These are phyloP conservation scores for Columba guinea DNA, from an alignment of 2,797 vertebrate species.

Conservation along the genomic window DNA sequence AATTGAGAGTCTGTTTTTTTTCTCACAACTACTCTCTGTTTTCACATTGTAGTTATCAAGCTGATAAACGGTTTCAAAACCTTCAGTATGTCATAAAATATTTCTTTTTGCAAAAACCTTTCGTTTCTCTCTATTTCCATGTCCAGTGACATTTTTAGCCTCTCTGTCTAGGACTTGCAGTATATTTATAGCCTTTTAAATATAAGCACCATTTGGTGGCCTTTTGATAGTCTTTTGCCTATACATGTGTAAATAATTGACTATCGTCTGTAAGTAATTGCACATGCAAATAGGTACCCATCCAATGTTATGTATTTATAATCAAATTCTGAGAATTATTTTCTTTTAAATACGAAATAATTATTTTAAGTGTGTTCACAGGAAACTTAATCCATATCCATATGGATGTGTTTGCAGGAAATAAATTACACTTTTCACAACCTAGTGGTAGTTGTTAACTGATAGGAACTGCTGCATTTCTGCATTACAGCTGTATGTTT, in stretches of 20 bases:
- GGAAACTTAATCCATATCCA: conserved; percentile 15
- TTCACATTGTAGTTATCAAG: not conserved
- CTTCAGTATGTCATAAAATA: not conserved
- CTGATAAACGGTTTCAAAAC: not conserved
- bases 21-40: not conserved
- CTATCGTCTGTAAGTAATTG: not conserved
- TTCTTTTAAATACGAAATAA: conserved; percentile 44
- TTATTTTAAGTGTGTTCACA: not conserved
- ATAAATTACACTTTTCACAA: conserved; percentile 16
- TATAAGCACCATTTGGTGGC: not conserved
- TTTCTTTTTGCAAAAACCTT: not conserved
- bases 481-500: not conserved
- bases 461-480: not conserved
- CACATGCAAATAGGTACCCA: not conserved
- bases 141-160: not conserved
- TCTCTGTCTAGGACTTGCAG: not conserved
- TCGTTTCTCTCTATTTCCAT: not conserved
- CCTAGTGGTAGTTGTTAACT: not conserved
- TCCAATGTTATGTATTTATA: not conserved
- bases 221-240: conserved; percentile 23
- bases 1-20: not conserved
- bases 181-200: not conserved
- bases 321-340: not conserved
- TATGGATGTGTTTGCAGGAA: conserved; percentile 25
- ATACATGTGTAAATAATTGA: not conserved